Base-by-base conservation (phyloP, 92 coral and sea anemone genomes). In the Epizoanthus illoricatus region DNA sequence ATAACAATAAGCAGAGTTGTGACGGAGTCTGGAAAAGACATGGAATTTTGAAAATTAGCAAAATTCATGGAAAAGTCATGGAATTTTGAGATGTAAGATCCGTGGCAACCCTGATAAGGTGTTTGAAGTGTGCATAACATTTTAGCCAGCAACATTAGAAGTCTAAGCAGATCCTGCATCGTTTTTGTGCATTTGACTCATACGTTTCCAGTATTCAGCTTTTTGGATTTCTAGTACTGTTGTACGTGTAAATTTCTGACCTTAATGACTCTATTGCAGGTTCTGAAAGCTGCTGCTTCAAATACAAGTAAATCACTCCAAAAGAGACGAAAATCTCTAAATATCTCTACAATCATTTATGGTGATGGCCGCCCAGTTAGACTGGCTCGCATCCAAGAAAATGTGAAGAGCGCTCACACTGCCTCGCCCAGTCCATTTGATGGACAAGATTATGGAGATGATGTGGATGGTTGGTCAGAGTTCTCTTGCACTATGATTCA, bases 291-390 rank as follows among this genome's bases (percentile, higher is more conserved):
- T 73, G 97, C 95, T 54, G 94, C 91, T 3, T 81, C 90, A 33
- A 96, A 90, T 69, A 52, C 90, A 33, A 96, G 88, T 75, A 89
- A 81, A 69, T 79, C 69, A 47, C 85, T 86, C 19, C 80, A 71
- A 62, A 92, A 81, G 88, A 87, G 93, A 33, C 84, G 91, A 80
- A 96, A 89, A 71, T 92, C 93, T 9, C 89, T 96, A 39, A 96
- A 94, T 79, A 93, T 96, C 62, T 91, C 97, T 1, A 86, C 97
- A 2, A 90, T 96, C 56, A 96, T 96, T 73, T 91, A 91, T 52
- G 98, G 99, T 4, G 99, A 96, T 69, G 94, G 93, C 42, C 91
- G 93, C 19, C 98, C 95, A 13, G 85, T 96, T 85, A 89, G 95
- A 74, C 85, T 96, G 40, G 99, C 91, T n/a, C 93, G 95, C 40